These are phyloP conservation scores for rat (Rattus norvegicus) DNA, from an alignment of 2,113 vertebrate species.

Conservation along the genomic window GRCr8 NC_086025.1:28646001-28646500, in stretches of 20 bases:
- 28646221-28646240: not conserved
- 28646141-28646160: not conserved
- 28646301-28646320: not conserved
- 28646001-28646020: not conserved
- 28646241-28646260: not conserved
- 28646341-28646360: not conserved
- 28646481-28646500: not conserved
- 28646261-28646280: not conserved
- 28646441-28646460: not conserved
- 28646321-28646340: not conserved
- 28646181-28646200: not conserved
- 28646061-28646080: not conserved
- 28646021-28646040: not conserved
- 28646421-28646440: not conserved
- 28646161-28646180: not conserved
- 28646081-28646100: not conserved
- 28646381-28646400: not conserved
- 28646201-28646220: not conserved
- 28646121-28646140: not conserved
- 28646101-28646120: not conserved
- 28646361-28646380: not conserved
- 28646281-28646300: not conserved
- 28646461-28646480: not conserved
- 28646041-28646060: not conserved
- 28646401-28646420: not conserved